phyloP scores from a whole-genome alignment of 2,888 invertebrate species.

The Nephrotoma flavescens region DNA sequence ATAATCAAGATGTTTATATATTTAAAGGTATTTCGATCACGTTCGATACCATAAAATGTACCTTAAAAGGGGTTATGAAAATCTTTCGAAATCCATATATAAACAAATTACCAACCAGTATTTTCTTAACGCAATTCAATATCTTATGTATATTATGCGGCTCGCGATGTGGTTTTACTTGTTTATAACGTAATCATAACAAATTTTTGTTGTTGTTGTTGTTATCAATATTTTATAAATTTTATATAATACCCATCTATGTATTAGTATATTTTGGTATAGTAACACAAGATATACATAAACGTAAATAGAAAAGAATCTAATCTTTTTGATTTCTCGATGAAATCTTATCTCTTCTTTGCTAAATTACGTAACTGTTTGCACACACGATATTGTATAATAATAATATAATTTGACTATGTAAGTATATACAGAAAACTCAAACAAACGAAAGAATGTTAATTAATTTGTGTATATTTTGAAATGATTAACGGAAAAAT shows the following conservation, averaged over 20 bases:
- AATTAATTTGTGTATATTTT: background rate
- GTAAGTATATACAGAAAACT: background rate
- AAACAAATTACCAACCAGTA: background rate
- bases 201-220: background rate
- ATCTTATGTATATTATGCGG: background rate
- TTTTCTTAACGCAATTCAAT: background rate
- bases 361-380: background rate
- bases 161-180: background rate
- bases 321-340: background rate
- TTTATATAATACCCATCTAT: background rate
- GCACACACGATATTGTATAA: background rate
- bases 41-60: too few relatives aligned
- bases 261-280: background rate
- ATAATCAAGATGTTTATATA: too few relatives aligned
- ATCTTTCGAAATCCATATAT: background rate
- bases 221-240: background rate
- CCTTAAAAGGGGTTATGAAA: background rate
- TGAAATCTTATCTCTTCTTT: background rate
- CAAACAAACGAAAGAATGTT: background rate
- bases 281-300: background rate
- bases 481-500: background rate
- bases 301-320: background rate
- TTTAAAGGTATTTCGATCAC: too few relatives aligned
- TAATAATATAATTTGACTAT: background rate
- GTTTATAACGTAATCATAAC: background rate